A percentile compares a stretch with the other conserved stretches of the same genome.
Conservation (phyloP, 2,888 invertebrate species). For the Standfussiana lucernea region DNA sequence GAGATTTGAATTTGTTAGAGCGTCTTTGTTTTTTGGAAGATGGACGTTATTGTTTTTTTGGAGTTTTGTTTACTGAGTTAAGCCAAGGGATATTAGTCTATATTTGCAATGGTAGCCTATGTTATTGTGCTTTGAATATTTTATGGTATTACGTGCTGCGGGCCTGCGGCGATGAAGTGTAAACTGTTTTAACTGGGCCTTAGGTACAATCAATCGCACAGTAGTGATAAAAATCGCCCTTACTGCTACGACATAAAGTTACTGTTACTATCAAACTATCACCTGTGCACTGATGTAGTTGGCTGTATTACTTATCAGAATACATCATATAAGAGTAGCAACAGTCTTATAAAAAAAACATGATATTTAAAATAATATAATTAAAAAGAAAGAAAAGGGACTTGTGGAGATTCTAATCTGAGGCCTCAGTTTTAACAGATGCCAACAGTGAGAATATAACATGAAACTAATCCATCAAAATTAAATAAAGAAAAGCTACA, state of each 20-base stretch:
- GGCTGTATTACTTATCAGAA: constrained; percentile 1
- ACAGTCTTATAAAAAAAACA: neutral
- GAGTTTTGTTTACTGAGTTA: neutral
- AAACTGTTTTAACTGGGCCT: constrained; percentile 1
- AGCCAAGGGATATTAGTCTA: neutral
- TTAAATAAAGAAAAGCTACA: neutral
- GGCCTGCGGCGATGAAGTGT: neutral
- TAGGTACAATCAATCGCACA: neutral
- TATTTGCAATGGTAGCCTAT: neutral
- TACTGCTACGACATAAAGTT: neutral
- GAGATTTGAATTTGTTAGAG: constrained; percentile 15
- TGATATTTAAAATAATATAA: neutral
- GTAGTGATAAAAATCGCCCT: neutral
- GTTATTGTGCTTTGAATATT: constrained; percentile 3
- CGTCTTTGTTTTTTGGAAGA: constrained; percentile 5
- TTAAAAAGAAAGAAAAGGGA: neutral
- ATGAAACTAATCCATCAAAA: constrained; percentile 9
- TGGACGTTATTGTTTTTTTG: constrained; percentile 3
- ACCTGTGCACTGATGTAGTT: neutral
- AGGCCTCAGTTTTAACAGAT: neutral
- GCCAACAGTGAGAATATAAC: constrained; percentile 31
- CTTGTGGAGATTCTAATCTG: neutral
- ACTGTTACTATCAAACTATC: neutral
- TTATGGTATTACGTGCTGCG: neutral
- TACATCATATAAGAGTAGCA: neutral